Base-by-base conservation (phyloP, 2,113 vertebrate genomes). In the Apeltes quadracus region DNA sequence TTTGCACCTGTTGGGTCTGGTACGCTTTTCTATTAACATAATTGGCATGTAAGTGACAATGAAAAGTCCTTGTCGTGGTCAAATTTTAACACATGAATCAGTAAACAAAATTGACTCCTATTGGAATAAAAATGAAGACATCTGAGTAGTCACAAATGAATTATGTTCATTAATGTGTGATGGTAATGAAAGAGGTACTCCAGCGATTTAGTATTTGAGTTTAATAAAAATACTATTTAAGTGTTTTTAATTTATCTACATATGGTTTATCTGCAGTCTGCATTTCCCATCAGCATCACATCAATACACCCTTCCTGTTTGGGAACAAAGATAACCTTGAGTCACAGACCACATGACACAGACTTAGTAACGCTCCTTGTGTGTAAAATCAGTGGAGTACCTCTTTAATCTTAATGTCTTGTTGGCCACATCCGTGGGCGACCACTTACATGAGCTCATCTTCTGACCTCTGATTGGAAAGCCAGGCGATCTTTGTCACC, bases 401-500 rank as follows among this genome's bases (percentile, higher is more conserved):
- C 41, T 10, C 2, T 3, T 50, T 39, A 7, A 57, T 14, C 10
- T 13, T 27, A 2, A n/a, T 41, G 20, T 61, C 3, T 61, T 23
- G 32, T 53, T 53, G 38, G n/a, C n/a, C 20, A 4, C 29, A 15
- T 29, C 23, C 27, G 8, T 57, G 20, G 13, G 4, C 9, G 34
- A 63, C 5, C 27, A 25, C 25, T 51, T 51, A n/a, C n/a, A 51
- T 22, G 3, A 39, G 27, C 56, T 69, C 25, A 44, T 50, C 38
- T 63, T 54, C 39, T 84, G 55, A 77, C 61, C 8, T 53, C 20
- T 73, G 32, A 68, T 10, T 62, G 39, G 29, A 72, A 41, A 62
- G 61, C 61, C 54, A 70, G 61, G 43, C 16, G 9, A 74, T 58
- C 25, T 64, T 44, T 75, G 57, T 77, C 63, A 62, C 41, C 15